These are phyloP conservation scores for Lathronympha strigana DNA, from an alignment of 2,888 invertebrate genomes.

Conservation along the genomic window DNA sequence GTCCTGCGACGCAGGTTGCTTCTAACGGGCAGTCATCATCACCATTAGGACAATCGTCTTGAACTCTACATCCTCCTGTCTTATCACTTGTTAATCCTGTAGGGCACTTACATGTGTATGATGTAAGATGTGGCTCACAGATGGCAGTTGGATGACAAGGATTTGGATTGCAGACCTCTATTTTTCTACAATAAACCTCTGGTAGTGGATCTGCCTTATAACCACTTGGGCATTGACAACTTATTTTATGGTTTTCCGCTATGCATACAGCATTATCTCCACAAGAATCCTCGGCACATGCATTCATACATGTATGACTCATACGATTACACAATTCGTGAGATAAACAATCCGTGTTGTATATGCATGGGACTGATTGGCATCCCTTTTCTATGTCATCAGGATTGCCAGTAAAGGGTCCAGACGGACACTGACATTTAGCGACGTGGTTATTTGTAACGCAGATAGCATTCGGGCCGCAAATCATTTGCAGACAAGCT, in stretches of 20 bases:
- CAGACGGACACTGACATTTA: constrained; percentile 95
- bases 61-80: constrained; percentile 89
- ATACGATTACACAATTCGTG: constrained; percentile 92
- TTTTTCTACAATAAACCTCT: constrained; percentile 90
- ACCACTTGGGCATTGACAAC: constrained; percentile 94
- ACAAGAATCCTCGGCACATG: constrained; percentile 92
- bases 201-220: constrained; percentile 91
- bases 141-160: constrained; percentile 92
- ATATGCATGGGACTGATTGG: constrained; percentile 92
- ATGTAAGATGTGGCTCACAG: constrained; percentile 88
- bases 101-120: constrained; percentile 92
- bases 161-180: constrained; percentile 89
- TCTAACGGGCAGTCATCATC: constrained; percentile 90
- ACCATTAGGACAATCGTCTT: constrained; percentile 89
- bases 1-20: constrained; percentile 88
- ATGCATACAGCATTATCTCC: constrained; percentile 95
- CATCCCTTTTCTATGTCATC: constrained; percentile 90
- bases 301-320: constrained; percentile 92
- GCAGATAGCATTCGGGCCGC: constrained; percentile 95
- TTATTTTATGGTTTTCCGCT: constrained; percentile 91
- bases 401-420: constrained; percentile 94
- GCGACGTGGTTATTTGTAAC: constrained; percentile 95
- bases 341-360: constrained; percentile 92
- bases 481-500: constrained; percentile 90
- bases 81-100: constrained; percentile 90